phyloP scores from a whole-genome alignment of 2,888 invertebrate genomes.

The Punctoribates punctum region DNA sequence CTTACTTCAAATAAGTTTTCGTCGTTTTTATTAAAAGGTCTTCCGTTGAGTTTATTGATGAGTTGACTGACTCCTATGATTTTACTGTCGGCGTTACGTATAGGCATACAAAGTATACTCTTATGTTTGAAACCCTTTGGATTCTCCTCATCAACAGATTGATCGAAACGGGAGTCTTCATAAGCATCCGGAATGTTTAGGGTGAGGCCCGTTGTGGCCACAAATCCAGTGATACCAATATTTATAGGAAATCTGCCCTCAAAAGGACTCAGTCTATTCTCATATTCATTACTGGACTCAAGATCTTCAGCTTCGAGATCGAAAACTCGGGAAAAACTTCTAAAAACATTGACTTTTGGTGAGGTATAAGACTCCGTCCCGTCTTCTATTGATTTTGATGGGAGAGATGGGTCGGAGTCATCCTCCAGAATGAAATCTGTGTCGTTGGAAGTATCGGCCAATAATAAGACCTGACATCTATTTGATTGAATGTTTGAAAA shows the following conservation, averaged over 20 bases:
- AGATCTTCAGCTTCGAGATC: conserved; percentile 88
- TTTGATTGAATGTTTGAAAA: not conserved
- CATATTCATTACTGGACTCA: conserved; percentile 2
- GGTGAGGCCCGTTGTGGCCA: conserved; percentile 91
- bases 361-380: not conserved
- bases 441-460: not conserved
- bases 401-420: not conserved
- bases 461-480: conserved; percentile 24
- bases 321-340: conserved; percentile 88
- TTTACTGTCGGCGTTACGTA: conserved; percentile 83
- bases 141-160: conserved; percentile 50
- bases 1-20: conserved; percentile 83
- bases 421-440: conserved; percentile 8
- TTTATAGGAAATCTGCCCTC: conserved; percentile 92
- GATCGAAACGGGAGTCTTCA: conserved; percentile 80
- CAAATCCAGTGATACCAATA: conserved; percentile 89
- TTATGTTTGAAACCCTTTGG: conserved; percentile 69
- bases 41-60: conserved; percentile 85
- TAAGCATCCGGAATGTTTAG: conserved; percentile 87
- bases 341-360: conserved; percentile 51
- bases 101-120: conserved; percentile 90
- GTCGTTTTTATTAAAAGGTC: conserved; percentile 88
- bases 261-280: conserved; percentile 63
- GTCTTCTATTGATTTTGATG: conserved; percentile 5
- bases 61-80: conserved; percentile 90